Evolutionary conservation across 1,140 invertebrate species (phyloP), one percentile per base, ranked within the genome.

Genomic region (Arctopsyche grandis): DNA sequence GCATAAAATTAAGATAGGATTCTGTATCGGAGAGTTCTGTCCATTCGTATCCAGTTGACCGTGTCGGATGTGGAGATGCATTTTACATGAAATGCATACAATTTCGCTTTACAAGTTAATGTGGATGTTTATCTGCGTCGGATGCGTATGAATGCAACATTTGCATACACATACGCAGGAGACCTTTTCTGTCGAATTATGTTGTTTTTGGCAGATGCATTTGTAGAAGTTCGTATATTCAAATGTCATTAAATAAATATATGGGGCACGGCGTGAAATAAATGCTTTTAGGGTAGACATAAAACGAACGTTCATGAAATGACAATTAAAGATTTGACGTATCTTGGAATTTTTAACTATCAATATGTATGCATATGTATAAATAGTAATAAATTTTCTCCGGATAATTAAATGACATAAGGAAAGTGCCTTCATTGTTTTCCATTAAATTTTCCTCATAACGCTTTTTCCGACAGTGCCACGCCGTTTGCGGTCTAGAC

Each of bases 11-110:
- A 71, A 29, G 19, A 29, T 56, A 44, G 26, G 10, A 58, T 75
- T 76, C 21, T 69, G 19, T 46, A 66, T 26, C 9, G 9, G 12
- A 63, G 26, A 77, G 66, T n/a, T 43, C 14, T 75, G 22, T n/a
- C 29, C 60, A 79, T 79, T 82, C 44, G 79, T 73, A 60, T 21
- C 79, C 80, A 82, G 78, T 82, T 82, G 80, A 82, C 80, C 80
- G 75, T 79, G 58, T 77, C 77, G 66, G 69, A 82, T 58, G 56
- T 21, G 52, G 10, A 43, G 24, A 75, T 73, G 71, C n/a, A 75
- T 78, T 78, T 80, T 52, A 80, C 44, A 46, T 52, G 48, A 76
- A 69, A 46, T 19, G 21, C 66, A 70, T 75, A 69, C 76, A 71
- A 76, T 79, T 79, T 60, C 29, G 66, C 44, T 79, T 78, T 77